Conservation (phyloP, 2,888 invertebrate genomes). For the Leistus spinibarbis region DNA sequence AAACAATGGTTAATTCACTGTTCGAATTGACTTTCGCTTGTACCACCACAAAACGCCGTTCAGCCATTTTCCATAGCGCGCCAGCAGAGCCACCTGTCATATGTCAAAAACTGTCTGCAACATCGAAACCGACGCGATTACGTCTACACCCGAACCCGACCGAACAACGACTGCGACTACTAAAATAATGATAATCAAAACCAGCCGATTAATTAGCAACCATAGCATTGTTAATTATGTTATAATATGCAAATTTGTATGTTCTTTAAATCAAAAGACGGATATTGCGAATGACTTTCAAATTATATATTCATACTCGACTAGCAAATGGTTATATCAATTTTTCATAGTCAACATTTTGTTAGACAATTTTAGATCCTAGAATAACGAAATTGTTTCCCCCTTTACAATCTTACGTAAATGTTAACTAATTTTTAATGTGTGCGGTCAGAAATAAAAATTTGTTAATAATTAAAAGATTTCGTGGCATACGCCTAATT, state of each 20-base stretch:
- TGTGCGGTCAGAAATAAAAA: background rate
- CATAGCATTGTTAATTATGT: slow-evolving; percentile 35
- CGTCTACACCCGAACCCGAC: slow-evolving; percentile 24
- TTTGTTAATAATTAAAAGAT: background rate
- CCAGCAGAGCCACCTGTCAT: slow-evolving; percentile 58
- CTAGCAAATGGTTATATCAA: background rate
- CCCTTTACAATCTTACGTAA: background rate
- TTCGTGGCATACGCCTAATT: background rate
- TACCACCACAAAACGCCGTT: slow-evolving; percentile 33
- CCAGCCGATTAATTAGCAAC: slow-evolving; percentile 32
- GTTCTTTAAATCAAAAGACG: slow-evolving; percentile 16
- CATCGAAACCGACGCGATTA: slow-evolving; percentile 42
- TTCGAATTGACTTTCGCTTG: slow-evolving; percentile 36
- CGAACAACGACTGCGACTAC: slow-evolving; percentile 18
- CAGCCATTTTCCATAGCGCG: slow-evolving; percentile 58
- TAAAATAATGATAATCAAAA: slow-evolving; percentile 4
- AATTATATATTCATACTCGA: background rate
- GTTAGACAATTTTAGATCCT: background rate
- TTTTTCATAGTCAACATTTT: background rate
- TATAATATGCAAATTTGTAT: slow-evolving; percentile 34
- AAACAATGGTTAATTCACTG: slow-evolving; percentile 19
- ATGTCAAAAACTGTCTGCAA: slow-evolving; percentile 49
- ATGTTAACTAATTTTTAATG: too few relatives aligned
- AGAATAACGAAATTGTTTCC: background rate
- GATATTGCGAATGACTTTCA: slow-evolving; percentile 4